Conservation (phyloP, 23 tunicate species). For the Corella eumyota region DNA sequence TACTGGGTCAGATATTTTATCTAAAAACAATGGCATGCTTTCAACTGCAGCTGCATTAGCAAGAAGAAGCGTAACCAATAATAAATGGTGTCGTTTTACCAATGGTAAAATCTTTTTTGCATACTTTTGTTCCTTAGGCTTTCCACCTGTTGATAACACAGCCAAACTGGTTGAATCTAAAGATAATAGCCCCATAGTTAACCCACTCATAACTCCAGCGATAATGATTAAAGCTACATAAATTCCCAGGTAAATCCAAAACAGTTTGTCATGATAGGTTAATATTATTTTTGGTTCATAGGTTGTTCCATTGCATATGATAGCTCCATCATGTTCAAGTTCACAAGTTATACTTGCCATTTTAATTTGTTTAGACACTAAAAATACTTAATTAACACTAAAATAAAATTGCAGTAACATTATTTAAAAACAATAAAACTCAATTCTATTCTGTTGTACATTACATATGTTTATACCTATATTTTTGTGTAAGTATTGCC, state of each 20-base stretch:
- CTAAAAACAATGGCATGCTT: conserved; percentile 91
- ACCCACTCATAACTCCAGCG: conserved; percentile 88
- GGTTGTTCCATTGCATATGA: conserved; percentile 60
- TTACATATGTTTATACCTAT: too few species aligned
- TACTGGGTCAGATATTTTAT: conserved; percentile 77
- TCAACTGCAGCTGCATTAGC: conserved; percentile 97
- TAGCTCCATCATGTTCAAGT: conserved; percentile 6
- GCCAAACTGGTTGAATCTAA: conserved; percentile 71
- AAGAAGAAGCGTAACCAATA: conserved; percentile 68
- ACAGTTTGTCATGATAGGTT: conserved; percentile 33
- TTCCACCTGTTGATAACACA: conserved; percentile 69
- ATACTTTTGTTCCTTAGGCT: conserved; percentile 69
- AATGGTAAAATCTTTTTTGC: conserved; percentile 79
- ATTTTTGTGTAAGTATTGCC: too few species aligned
- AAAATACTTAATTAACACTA: too few species aligned
- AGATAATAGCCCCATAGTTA: conserved; percentile 90
- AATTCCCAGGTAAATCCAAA: conserved; percentile 83
- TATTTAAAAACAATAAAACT: too few species aligned
- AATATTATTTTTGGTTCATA: conserved; percentile 36
- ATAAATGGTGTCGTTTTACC: conserved; percentile 71
- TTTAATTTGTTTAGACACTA: too few species aligned
- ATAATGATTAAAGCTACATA: conserved; percentile 62
- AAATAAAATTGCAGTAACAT: too few species aligned
- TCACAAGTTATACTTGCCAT: conserved; percentile 23
- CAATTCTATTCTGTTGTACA: too few species aligned